Evolutionary conservation across 2,113 vertebrate genomes (phyloP), one percentile per base, ranked within the genome.

Genomic region (Athene noctua): DNA sequence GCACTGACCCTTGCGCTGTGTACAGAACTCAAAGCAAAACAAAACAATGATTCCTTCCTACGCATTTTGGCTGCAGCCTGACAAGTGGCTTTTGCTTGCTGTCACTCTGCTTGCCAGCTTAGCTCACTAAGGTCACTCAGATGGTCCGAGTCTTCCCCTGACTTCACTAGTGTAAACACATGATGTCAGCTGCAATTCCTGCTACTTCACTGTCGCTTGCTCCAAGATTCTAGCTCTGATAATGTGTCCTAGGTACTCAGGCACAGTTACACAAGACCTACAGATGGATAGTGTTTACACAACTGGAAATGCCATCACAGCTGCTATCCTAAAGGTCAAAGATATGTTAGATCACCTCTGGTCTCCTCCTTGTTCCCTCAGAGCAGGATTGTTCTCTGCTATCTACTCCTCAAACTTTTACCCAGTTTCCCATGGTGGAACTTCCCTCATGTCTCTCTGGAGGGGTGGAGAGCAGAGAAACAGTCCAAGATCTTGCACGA

Each of bases 201-300:
- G 59, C 71, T 92, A 86, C 91, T 95, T 93, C 74, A 63, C 71
- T 89, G 81, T 88, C 27, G 3, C 86, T 92, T 87, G 86, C 91
- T 96, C 87, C 94, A 91, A 95, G 93, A 96, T 95, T 86, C 71
- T 83, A 59, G 67, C 81, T 40, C 93, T 77, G 95, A 95, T 88
- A 95, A 95, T 78, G 59, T 15, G 29, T 91, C 81, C 80, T 94
- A 97, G 92, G 95, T 95, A 95, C 38, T 88, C 59, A 93, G 71
- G 59, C 79, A 94, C 36, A 83, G 70, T 96, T 97, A 94, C 91
- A 96, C 92, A 97, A 96, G 91, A 90, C 67, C 42, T 91, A 54
- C 94, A 97, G 92, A 94, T 94, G 92, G 78, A 90, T 1, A 87
- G 14, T 95, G 92, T 97, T 97, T 97, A 95, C 71, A 82, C 87